phyloP scores from a whole-genome alignment of 1,140 invertebrate species.

The Cepaea nemoralis region DNA sequence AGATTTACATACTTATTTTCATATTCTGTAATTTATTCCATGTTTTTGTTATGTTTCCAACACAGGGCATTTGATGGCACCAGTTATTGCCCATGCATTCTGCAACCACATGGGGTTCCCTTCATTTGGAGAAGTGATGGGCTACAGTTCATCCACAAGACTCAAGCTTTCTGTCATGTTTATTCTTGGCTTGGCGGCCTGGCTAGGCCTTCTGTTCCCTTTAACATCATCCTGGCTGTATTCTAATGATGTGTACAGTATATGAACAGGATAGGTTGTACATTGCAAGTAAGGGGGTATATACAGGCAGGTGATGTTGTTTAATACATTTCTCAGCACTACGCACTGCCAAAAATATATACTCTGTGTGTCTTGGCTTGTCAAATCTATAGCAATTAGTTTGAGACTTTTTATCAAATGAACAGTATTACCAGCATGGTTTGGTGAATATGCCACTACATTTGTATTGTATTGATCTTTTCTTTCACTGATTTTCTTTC shows the following conservation, averaged over 20 bases:
- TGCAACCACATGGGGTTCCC: constrained; percentile 98
- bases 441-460: too few relatives aligned
- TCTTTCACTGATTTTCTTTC: too few relatives aligned
- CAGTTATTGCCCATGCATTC: constrained; percentile 91
- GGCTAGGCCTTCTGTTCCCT: constrained; percentile 83
- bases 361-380: too few relatives aligned
- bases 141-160: constrained; percentile 78
- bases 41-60: constrained; percentile 41
- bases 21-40: background rate
- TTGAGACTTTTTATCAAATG: too few relatives aligned
- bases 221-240: constrained; percentile 85
- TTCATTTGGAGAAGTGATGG: constrained; percentile 83
- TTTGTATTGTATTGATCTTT: too few relatives aligned
- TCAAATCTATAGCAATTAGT: too few relatives aligned
- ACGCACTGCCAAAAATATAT: too few relatives aligned
- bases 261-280: constrained; percentile 36
- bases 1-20: too few relatives aligned
- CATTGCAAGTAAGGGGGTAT: too few relatives aligned
- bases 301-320: too few relatives aligned
- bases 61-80: constrained; percentile 87
- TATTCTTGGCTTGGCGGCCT: constrained; percentile 82
- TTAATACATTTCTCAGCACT: too few relatives aligned
- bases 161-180: constrained; percentile 79
- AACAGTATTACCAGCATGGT: too few relatives aligned
- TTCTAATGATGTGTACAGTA: constrained; percentile 75